phyloP scores from a whole-genome alignment of 1,140 invertebrate species.

The Wiebesia pumilae region DNA sequence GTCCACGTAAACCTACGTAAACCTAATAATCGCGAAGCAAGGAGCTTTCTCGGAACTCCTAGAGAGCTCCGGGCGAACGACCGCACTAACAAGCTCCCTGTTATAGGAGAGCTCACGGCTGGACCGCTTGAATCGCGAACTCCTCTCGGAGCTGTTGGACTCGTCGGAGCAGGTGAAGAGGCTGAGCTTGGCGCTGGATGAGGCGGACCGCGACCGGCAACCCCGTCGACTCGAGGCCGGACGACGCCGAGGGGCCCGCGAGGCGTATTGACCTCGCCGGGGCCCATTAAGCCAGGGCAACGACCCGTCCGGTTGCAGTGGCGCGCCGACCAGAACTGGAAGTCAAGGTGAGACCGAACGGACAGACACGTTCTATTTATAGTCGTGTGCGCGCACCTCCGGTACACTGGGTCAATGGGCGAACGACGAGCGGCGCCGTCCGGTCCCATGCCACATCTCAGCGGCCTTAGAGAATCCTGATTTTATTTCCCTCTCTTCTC shows the following conservation, averaged over 20 bases:
- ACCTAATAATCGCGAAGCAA: too few species aligned
- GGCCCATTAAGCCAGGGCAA: background rate
- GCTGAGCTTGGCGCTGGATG: background rate
- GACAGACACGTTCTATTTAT: conserved; percentile 41
- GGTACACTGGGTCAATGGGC: conserved; percentile 31
- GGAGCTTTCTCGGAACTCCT: too few species aligned
- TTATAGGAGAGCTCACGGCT: background rate
- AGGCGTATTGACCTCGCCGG: background rate
- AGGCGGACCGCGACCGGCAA: background rate
- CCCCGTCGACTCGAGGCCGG: too few species aligned
- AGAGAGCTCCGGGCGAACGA: too few species aligned
- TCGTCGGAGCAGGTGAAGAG: background rate
- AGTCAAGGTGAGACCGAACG: conserved; percentile 27
- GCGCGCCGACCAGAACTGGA: conserved; percentile 18
- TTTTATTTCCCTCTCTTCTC: too few species aligned
- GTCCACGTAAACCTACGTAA: too few species aligned
- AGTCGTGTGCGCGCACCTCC: background rate
- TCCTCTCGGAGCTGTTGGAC: background rate
- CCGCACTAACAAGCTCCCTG: background rate
- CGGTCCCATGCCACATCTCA: too few species aligned
- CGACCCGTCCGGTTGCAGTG: background rate
- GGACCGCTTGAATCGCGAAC: background rate
- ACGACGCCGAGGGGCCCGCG: too few species aligned
- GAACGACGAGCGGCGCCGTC: too few species aligned
- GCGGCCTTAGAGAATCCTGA: too few species aligned